phyloP scores from a whole-genome alignment of 2,888 invertebrate genomes.

The Junonia oenone region DNA sequence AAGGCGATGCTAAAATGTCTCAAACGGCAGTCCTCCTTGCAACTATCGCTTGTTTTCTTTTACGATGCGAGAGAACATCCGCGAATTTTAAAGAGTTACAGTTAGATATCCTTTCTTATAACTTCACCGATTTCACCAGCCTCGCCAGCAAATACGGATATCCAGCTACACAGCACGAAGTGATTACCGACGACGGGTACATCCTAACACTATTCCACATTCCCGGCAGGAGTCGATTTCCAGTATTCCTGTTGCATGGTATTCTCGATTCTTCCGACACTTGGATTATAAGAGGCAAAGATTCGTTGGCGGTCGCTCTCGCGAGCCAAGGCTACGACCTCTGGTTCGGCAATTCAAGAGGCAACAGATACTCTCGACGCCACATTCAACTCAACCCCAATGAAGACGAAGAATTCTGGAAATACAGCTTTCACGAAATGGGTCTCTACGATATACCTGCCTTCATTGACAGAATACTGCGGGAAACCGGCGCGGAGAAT shows the following conservation, averaged over 20 bases:
- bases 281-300: slow-evolving; percentile 38
- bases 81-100: too few relatives aligned
- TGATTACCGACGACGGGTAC: too few relatives aligned
- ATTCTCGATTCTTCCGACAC: slow-evolving; percentile 37
- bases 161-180: slow-evolving; percentile 28
- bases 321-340: slow-evolving; percentile 45
- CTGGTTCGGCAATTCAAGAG: too few relatives aligned
- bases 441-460: slow-evolving; percentile 84
- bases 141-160: slow-evolving; percentile 32
- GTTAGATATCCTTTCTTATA: too few relatives aligned
- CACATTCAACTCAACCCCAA: slow-evolving; percentile 61
- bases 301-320: slow-evolving; percentile 36
- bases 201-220: too few relatives aligned
- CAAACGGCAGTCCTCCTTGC: neutral
- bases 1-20: neutral
- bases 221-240: too few relatives aligned
- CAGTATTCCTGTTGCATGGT: too few relatives aligned
- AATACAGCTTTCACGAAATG: slow-evolving; percentile 83
- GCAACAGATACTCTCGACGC: too few relatives aligned
- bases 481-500: too few relatives aligned
- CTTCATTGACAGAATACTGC: slow-evolving; percentile 59
- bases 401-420: slow-evolving; percentile 57
- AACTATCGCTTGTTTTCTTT: neutral
- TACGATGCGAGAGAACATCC: neutral
- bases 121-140: too few relatives aligned